Conservation (phyloP, 1,140 invertebrate species). For the Apis dorsata region DNA sequence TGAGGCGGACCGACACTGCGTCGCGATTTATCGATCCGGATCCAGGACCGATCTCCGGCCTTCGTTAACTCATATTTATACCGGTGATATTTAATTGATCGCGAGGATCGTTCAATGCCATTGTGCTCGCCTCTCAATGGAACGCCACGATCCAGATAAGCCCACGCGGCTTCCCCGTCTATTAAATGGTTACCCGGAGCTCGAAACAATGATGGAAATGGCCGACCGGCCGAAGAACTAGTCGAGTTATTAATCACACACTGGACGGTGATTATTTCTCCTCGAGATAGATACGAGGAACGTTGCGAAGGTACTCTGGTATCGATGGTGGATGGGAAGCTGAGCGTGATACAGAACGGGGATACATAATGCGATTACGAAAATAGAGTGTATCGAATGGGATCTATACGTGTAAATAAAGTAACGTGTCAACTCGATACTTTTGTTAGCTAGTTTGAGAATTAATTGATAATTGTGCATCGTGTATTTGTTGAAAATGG, state of each 20-base stretch:
- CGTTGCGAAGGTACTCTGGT: neutral
- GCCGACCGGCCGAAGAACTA: slow-evolving; percentile 26
- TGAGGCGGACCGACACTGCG: neutral
- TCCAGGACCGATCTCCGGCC: neutral
- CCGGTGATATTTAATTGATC: slow-evolving; percentile 44
- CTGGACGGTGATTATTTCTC: slow-evolving; percentile 43
- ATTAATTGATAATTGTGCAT: too few species aligned
- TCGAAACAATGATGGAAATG: slow-evolving; percentile 29
- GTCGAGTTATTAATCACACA: slow-evolving; percentile 50
- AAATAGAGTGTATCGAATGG: too few species aligned
- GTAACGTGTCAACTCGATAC: neutral
- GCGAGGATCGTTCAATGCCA: slow-evolving; percentile 15
- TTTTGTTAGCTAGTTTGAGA: too few species aligned
- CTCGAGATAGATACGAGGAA: slow-evolving; percentile 9
- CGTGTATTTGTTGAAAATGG: too few species aligned
- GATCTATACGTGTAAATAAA: neutral
- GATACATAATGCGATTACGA: neutral
- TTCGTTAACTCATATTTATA: slow-evolving; percentile 58
- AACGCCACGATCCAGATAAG: slow-evolving; percentile 27
- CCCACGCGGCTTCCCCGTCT: neutral
- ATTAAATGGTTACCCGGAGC: neutral
- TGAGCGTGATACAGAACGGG: neutral
- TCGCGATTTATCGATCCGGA: slow-evolving; percentile 39
- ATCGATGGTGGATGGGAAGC: neutral
- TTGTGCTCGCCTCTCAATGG: slow-evolving; percentile 37